Evolutionary conservation across 1,140 invertebrate species (phyloP).

Genomic region (Periplaneta americana): DNA sequence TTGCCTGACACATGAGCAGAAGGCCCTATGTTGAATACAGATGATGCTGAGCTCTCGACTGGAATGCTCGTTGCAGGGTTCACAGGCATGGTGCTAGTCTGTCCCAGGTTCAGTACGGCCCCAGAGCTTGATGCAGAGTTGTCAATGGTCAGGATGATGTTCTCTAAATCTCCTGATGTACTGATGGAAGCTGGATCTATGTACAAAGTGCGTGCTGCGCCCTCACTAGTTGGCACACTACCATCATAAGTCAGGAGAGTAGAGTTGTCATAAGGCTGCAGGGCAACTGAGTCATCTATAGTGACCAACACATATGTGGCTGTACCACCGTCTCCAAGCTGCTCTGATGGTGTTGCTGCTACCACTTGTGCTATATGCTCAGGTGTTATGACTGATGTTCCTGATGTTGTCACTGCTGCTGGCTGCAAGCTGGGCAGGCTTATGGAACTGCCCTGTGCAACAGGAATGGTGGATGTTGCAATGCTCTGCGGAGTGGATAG

Average conservation of each 20-base stretch:
- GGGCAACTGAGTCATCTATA: conserved; percentile 60
- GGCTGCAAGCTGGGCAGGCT: neutral
- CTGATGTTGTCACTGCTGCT: neutral
- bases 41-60: neutral
- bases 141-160: conserved; percentile 42
- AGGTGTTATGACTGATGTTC: neutral
- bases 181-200: conserved; percentile 36
- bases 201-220: conserved; percentile 33
- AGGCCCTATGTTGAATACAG: neutral
- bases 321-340: conserved; percentile 42
- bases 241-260: conserved; percentile 43
- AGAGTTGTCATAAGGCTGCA: conserved; percentile 63
- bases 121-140: conserved; percentile 26
- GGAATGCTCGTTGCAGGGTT: neutral
- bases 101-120: conserved; percentile 21
- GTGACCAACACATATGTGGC: conserved; percentile 55
- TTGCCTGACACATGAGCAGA: neutral
- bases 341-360: neutral
- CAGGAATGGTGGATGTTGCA: neutral
- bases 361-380: conserved; percentile 4
- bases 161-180: conserved; percentile 35
- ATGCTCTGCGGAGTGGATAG: neutral
- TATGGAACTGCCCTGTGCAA: neutral
- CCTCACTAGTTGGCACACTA: conserved; percentile 34
- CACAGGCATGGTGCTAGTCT: conserved; percentile 1